Base-by-base conservation (phyloP, 2,888 invertebrate genomes). In the Caradrina kadenii region DNA sequence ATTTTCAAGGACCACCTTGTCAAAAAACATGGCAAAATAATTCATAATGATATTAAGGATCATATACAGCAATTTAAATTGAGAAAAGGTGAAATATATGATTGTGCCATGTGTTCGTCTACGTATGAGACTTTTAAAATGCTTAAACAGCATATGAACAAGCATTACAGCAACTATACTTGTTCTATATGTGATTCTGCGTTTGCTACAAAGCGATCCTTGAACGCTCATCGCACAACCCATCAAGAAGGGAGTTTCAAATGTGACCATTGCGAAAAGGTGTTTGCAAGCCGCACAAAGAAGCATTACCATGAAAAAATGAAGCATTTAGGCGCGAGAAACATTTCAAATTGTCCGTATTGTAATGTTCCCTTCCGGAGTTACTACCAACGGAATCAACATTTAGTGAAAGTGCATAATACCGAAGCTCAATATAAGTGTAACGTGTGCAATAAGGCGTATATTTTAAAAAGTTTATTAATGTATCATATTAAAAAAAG, bases 131-230 rank as follows among this genome's bases (percentile, higher is more conserved):
- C 94, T 0, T 95, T 94, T 63, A 94, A 94, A 61, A 94, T 93
- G 93, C 22, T 95, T 0, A 93, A 93, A 79, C 94, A 94, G 39
- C 95, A 95, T 53, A 95, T 95, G 95, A 95, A 95, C 11, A 87
- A 88, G 2, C 95, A 95, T 75, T 95, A 94, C 31, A 82, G 82
- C 0, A 94, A 95, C 26, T 94, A 93, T 48, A 86, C 80, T 0
- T 95, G 95, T n/a, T 76, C 63, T 0, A 86, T 88, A 13, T 95
- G 95, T 69, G 90, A 93, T 5, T 84, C 92, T 0, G 84, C 92
- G 0, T 95, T 94, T 5, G 92, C 92, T 0, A 95, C 94, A 0
- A 93, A 92, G 5, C 63, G 94, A 0, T 93, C 93, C 0, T 50
- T 94, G 31, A 91, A 88, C 0, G 89, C 93, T 0, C 95, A 95